Percentiles rank a stretch among this genome's conserved stretches.
phyloP scores from a whole-genome alignment of 2,888 invertebrate genomes.

The Mesochorus sp. region DNA sequence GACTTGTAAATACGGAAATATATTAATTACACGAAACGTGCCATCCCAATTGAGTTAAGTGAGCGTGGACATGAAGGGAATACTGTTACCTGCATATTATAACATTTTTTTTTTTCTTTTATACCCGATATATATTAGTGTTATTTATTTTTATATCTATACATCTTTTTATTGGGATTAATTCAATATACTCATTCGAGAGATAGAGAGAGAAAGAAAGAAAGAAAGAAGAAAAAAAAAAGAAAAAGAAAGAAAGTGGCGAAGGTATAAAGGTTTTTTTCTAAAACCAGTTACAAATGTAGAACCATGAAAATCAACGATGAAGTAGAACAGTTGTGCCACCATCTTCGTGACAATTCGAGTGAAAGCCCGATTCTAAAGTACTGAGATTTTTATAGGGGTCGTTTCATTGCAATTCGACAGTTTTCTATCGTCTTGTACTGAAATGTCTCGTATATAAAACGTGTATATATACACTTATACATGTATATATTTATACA shows the following conservation, averaged over 20 bases:
- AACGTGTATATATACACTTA: slow-evolving; percentile 41
- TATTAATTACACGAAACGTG: slow-evolving; percentile 60
- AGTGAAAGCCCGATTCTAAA: slow-evolving; percentile 12
- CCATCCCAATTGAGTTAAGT: slow-evolving; percentile 60
- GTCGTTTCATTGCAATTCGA: no score
- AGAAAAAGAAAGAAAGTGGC: no score
- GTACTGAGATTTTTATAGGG: no score
- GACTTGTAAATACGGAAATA: slow-evolving; percentile 63
- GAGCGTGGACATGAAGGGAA: slow-evolving; percentile 49
- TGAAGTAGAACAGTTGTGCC: slow-evolving; percentile 20
- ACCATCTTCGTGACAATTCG: slow-evolving; percentile 39
- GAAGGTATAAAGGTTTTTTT: background rate
- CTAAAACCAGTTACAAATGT: slow-evolving; percentile 16
- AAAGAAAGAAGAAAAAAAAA: no score
- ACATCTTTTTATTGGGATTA: slow-evolving; percentile 11
- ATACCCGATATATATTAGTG: slow-evolving; percentile 19
- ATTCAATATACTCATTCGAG: slow-evolving; percentile 1
- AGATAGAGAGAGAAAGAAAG: background rate
- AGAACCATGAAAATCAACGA: slow-evolving; percentile 27
- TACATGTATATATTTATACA: slow-evolving; percentile 54
- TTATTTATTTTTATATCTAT: slow-evolving; percentile 38
- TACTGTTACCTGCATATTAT: slow-evolving; percentile 50
- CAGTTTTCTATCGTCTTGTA: slow-evolving; percentile 43
- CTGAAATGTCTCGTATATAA: slow-evolving; percentile 35
- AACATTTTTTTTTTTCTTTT: slow-evolving; percentile 12